Evolutionary conservation across 2,797 vertebrate species (phyloP).

Genomic region (Neopelma chrysocephalum): DNA sequence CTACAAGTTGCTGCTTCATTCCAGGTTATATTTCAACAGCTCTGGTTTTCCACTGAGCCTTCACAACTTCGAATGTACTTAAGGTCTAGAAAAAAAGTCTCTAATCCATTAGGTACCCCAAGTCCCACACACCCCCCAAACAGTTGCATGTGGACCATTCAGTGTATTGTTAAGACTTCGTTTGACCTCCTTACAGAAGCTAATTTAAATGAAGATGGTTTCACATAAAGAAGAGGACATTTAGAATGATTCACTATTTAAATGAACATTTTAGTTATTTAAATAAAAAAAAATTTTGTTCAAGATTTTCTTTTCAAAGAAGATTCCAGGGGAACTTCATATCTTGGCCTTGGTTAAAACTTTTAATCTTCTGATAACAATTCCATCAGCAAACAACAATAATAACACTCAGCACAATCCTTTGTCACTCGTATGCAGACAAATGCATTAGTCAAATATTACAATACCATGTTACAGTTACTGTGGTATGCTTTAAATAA

Average conservation of each 20-base stretch:
- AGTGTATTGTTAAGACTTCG: slow-evolving; percentile 8
- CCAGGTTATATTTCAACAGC: not conserved
- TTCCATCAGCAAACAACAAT: not conserved
- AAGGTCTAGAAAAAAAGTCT: not conserved
- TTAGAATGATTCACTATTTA: not conserved
- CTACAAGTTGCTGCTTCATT: slow-evolving; percentile 45
- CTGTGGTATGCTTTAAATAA: not conserved
- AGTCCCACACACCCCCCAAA: not conserved
- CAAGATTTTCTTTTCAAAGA: not conserved
- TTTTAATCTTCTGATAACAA: not conserved
- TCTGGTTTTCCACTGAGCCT: slow-evolving; percentile 6
- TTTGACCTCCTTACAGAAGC: not conserved
- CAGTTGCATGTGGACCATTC: slow-evolving; percentile 15
- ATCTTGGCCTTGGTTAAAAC: not conserved
- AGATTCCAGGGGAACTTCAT: not conserved
- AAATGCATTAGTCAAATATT: not conserved
- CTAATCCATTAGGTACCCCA: not conserved
- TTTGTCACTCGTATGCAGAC: not conserved
- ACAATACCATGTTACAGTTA: not conserved
- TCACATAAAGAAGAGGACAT: not conserved
- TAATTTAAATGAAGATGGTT: not conserved
- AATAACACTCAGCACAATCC: not conserved
- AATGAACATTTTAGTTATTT: not conserved
- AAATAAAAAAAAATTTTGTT: not conserved
- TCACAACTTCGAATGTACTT: not conserved